Percentiles rank a stretch among this genome's conserved stretches.
These are phyloP conservation scores for Panthera uncia DNA, from an alignment of 2,113 vertebrate species.

Conservation along the genomic window DNA sequence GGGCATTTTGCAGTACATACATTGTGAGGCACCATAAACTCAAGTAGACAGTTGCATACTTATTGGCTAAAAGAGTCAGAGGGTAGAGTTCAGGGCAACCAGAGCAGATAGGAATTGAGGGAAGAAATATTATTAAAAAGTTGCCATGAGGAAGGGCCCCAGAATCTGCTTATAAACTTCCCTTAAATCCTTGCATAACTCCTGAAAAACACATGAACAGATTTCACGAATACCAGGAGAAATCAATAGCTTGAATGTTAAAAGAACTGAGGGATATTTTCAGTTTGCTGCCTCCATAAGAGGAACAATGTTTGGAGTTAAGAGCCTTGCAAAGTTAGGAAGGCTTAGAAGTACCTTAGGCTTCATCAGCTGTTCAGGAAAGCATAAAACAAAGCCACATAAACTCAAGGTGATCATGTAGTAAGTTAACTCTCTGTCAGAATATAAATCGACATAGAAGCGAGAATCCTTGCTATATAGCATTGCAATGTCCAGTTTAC, in stretches of 20 bases:
- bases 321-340: background rate
- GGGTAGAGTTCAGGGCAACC: background rate
- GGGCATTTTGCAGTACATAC: background rate
- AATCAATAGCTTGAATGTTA: background rate
- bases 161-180: background rate
- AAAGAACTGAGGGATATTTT: background rate
- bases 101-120: background rate
- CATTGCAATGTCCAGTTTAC: background rate
- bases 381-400: background rate
- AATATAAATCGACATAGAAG: background rate
- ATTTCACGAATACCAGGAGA: background rate
- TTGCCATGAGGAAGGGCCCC: background rate
- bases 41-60: background rate
- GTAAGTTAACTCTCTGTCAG: background rate
- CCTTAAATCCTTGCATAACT: background rate
- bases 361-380: background rate
- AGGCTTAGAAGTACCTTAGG: background rate
- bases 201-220: background rate
- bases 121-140: background rate
- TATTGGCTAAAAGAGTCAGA: background rate
- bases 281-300: background rate
- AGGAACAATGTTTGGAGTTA: background rate
- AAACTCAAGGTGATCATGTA: background rate
- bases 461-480: background rate
- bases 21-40: background rate